Base-by-base conservation (phyloP, 2,113 vertebrate species). In the Elephantulus edwardii region DNA sequence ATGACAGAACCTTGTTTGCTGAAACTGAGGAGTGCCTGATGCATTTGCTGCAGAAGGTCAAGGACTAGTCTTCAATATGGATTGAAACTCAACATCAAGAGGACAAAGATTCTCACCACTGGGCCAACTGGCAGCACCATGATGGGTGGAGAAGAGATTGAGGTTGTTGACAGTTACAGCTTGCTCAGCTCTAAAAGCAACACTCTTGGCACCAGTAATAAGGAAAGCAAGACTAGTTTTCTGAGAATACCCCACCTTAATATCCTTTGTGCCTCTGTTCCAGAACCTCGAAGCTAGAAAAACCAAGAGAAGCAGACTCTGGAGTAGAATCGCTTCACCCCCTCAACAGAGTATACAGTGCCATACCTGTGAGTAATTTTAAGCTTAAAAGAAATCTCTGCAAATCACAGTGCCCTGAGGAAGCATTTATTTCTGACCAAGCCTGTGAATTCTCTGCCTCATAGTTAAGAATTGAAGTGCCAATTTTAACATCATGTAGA, bases 401-500 rank as follows among this genome's bases (percentile, higher is more conserved):
- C 38, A 35, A 52, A 46, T 79, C 28, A 42, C 58, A 35, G 38
- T 50, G 48, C 20, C 66, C 35, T 33, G 22, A 68, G 79, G 38
- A 33, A 82, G 50, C 77, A 46, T 30, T 6, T 66, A 24, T 42
- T 16, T 33, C 48, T 40, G 44, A 5, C n/a, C 48, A 79, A 44
- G 38, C 50, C 28, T 75, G 50, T 74, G 56, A 86, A 64, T 86
- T 28, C 50, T 75, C 56, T 62, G 40, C 35, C 79, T 88, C 19
- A 13, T 85, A 74, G 60, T n/a, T 82, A 93, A 71, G 30, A 78
- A 82, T 42, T 20, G 10, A 85, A 50, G 40, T 52, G 58, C 56
- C 68, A 56, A 70, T 52, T 89, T 44, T 52, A 92, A 93, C 82
- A 92, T n/a, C 44, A 84, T 42, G 16, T 28, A 26, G 78, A 76